Percentiles rank a stretch among this genome's conserved stretches.
Evolutionary conservation across 1,140 invertebrate genomes (phyloP).

Genomic region (Gryllus bimaculatus): DNA sequence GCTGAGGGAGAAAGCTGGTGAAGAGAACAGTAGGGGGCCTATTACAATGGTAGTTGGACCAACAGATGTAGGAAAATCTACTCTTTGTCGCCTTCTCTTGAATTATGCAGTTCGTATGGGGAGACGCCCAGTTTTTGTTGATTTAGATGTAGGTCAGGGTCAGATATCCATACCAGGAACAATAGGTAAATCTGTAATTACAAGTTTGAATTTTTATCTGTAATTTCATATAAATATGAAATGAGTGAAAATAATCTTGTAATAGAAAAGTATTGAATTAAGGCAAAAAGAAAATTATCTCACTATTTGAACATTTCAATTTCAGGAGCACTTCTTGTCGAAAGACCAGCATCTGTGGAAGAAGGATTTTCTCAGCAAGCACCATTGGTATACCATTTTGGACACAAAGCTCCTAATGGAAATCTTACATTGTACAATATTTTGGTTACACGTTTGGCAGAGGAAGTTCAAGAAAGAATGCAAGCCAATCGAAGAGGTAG

Average conservation of each 20-base stretch:
- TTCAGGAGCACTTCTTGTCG: conserved; percentile 73
- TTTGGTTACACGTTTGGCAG: conserved; percentile 74
- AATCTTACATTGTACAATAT: conserved; percentile 83
- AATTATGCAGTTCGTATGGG: conserved; percentile 91
- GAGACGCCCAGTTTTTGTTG: conserved; percentile 79
- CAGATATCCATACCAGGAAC: conserved; percentile 87
- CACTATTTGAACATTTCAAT: conserved; percentile 12
- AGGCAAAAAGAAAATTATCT: not conserved
- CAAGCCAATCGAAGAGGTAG: conserved; percentile 77
- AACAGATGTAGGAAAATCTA: conserved; percentile 93
- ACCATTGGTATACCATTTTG: conserved; percentile 89
- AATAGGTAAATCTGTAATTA: conserved; percentile 46
- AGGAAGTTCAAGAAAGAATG: conserved; percentile 74
- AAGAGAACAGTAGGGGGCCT: conserved; percentile 62
- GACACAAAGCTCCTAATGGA: conserved; percentile 64
- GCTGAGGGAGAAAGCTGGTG: conserved; percentile 65
- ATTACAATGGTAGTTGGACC: conserved; percentile 90
- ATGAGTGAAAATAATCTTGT: no score
- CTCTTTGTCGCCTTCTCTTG: conserved; percentile 75
- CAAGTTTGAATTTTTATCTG: not conserved
- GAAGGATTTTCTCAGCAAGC: conserved; percentile 88
- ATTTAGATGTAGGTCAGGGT: conserved; percentile 94
- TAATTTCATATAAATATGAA: not conserved
- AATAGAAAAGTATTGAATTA: not conserved
- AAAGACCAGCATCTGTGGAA: conserved; percentile 82